Base-by-base conservation (phyloP, 1,140 invertebrate genomes). In the Drepana arcuata region DNA sequence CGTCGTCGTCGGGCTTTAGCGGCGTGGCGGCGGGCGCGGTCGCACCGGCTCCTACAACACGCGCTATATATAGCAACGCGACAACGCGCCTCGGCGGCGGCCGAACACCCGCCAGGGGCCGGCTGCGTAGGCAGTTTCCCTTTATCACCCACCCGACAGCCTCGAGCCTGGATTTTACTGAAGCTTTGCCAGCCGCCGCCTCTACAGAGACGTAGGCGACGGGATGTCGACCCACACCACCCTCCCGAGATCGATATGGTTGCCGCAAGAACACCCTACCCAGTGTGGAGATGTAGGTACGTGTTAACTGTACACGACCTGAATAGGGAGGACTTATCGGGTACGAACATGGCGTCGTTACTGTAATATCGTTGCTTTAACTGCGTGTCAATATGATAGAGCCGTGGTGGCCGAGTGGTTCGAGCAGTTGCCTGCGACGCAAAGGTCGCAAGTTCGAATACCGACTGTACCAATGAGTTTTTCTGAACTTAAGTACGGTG, bases 231-330 rank as follows among this genome's bases (percentile, higher is more conserved):
- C 70, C 71, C 71, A 71, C 69, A 52, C 69, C 69, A 66, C 67
- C 69, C 69, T 60, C 62, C 60, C 56, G 58, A 49, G 75, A 80
- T 80, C 75, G 64, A 80, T 80, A 80, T 80, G 75, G 69, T 75
- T 41, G 63, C 59, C 62, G 57, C 62, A 63, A 69, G 61, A 73
- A 75, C 60, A 56, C 61, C 63, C 51, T 26, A 10, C 4, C 24
- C 58, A 48, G 38, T 52, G 34, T 47, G 41, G 49, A 55, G 41
- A 53, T 53, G 44, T 54, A 54, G 4, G 24, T 26, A 26, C 10
- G 10, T n/a, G 4, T 38, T 45, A 30, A 27, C 43, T 32, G 39
- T 39, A 48, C 48, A 28, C 34, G 37, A 31, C 18, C 34, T 33
- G 48, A 41, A 42, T 33, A 48, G 41, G 39, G 14, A 34, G 36